Evolutionary conservation across 2,113 vertebrate genomes (phyloP).

Genomic region (Reinhardtius hippoglossoides): DNA sequence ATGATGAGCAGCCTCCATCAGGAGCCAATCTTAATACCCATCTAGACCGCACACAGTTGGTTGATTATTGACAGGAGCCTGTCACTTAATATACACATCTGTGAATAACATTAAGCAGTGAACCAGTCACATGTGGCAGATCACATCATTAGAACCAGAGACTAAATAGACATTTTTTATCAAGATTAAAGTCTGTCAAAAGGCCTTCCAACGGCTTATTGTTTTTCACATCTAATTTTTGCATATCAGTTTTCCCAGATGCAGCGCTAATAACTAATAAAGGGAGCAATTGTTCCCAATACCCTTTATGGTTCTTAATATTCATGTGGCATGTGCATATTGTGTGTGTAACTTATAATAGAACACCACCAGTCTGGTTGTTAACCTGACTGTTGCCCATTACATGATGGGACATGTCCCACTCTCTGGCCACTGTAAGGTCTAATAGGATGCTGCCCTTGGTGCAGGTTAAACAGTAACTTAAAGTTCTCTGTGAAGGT

Average conservation of each 20-base stretch:
- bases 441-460: too few species aligned
- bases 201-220: constrained; percentile 36
- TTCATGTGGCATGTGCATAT: not conserved
- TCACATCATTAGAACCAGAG: constrained; percentile 40
- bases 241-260: constrained; percentile 18
- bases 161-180: constrained; percentile 54
- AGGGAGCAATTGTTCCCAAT: not conserved
- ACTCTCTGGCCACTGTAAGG: too few species aligned
- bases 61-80: constrained; percentile 63
- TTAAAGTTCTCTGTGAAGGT: too few species aligned
- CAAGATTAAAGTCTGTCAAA: constrained; percentile 55
- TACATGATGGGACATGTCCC: too few species aligned
- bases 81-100: constrained; percentile 62
- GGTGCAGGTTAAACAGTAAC: too few species aligned
- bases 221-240: constrained; percentile 32
- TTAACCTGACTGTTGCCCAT: too few species aligned
- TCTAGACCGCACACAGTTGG: constrained; percentile 27
- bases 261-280: not conserved
- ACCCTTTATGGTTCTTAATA: not conserved
- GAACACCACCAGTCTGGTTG: too few species aligned
- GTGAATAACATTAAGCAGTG: constrained; percentile 46
- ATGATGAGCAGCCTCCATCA: constrained; percentile 48
- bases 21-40: constrained; percentile 40
- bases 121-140: constrained; percentile 62
- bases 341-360: too few species aligned